Conservation (phyloP, 2,113 vertebrate species). For the Microcebus griseorufus region DNA sequence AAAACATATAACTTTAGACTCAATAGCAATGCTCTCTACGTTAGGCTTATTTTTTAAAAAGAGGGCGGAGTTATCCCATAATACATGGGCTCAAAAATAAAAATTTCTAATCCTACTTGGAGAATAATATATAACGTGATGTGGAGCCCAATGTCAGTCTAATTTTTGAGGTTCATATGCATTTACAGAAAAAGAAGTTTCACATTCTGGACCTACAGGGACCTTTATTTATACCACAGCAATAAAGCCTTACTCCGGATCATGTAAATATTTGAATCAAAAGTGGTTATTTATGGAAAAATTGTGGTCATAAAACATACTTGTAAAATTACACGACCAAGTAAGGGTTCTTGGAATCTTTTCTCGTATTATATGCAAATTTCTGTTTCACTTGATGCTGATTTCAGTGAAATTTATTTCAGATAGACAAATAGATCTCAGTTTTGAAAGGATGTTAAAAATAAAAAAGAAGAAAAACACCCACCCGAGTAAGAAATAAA, state of each 20-base stretch:
- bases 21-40: neutral
- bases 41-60: neutral
- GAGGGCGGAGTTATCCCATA: neutral
- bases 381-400: slow-evolving; percentile 30
- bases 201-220: neutral
- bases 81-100: slow-evolving; percentile 37
- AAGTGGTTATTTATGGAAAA: slow-evolving; percentile 55
- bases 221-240: neutral
- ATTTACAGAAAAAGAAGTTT: neutral
- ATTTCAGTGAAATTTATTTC: slow-evolving; percentile 62
- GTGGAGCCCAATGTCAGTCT: neutral
- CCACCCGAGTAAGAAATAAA: slow-evolving; percentile 45
- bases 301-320: slow-evolving; percentile 58
- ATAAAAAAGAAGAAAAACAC: slow-evolving; percentile 44
- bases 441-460: slow-evolving; percentile 52
- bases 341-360: neutral
- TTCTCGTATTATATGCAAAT: slow-evolving; percentile 47
- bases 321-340: slow-evolving; percentile 59
- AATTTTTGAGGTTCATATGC: neutral
- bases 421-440: slow-evolving; percentile 60
- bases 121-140: neutral
- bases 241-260: slow-evolving; percentile 10
- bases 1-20: neutral
- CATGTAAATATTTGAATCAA: slow-evolving; percentile 14
- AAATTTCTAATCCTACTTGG: neutral